A percentile compares a stretch with the other conserved stretches of the same genome.
These are phyloP conservation scores for Oxyruncus cristatus DNA, from an alignment of 2,113 vertebrate species.

Conservation along the genomic window DNA sequence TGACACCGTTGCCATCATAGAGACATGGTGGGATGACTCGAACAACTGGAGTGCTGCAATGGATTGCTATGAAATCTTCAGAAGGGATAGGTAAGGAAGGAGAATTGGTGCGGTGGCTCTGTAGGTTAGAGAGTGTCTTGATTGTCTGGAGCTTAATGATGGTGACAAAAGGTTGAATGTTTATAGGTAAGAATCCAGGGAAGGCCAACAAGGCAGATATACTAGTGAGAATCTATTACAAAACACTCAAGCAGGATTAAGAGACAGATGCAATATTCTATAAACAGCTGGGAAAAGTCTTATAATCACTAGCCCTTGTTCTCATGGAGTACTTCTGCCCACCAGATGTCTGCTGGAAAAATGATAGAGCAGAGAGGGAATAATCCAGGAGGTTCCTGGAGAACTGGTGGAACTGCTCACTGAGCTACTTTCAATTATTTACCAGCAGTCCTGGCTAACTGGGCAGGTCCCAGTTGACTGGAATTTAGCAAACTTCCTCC, in stretches of 20 bases:
- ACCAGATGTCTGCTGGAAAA: neutral
- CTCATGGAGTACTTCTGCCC: neutral
- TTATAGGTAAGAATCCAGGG: neutral
- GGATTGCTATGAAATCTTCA: neutral
- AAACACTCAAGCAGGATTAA: neutral
- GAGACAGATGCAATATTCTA: neutral
- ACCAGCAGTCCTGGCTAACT: neutral
- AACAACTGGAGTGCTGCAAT: neutral
- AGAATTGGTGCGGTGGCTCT: neutral
- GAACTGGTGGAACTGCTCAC: neutral
- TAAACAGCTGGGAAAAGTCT: neutral
- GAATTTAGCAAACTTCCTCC: neutral
- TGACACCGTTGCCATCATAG: fast-evolving
- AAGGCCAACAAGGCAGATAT: neutral
- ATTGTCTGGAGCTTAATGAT: too few species aligned
- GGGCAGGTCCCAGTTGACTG: too few species aligned
- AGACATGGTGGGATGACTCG: neutral
- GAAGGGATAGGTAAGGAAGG: neutral
- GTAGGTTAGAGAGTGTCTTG: neutral
- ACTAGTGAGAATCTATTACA: neutral
- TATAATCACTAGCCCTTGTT: neutral
- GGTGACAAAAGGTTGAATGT: neutral
- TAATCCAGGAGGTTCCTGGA: neutral
- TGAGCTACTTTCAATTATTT: neutral
- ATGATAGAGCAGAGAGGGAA: neutral